Percentiles rank a stretch among this genome's conserved stretches.
Conservation (phyloP, 2,888 invertebrate species). For the Nephrotoma flavescens region DNA sequence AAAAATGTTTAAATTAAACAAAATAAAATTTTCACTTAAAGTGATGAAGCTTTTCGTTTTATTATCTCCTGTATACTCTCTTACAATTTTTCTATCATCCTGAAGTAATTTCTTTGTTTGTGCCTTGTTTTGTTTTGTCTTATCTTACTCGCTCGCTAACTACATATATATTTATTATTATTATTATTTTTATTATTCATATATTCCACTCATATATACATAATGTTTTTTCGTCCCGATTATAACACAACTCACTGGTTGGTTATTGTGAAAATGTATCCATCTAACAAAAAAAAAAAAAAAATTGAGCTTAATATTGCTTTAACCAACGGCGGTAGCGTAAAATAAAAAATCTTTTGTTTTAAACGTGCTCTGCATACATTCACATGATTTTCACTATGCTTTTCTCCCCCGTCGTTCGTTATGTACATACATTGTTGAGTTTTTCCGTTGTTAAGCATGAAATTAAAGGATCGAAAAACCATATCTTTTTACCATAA, state of each 20-base stretch:
- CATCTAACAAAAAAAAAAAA: neutral
- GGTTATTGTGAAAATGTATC: neutral
- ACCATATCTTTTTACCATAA: neutral
- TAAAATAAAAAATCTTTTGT: neutral
- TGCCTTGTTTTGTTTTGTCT: neutral
- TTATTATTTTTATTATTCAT: neutral
- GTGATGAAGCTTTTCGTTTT: neutral
- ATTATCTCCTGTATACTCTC: neutral
- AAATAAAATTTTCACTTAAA: neutral
- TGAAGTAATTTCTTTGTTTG: neutral
- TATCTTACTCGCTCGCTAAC: neutral
- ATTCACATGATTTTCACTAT: neutral
- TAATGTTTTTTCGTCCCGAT: neutral
- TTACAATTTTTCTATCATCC: neutral
- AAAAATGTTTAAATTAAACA: neutral
- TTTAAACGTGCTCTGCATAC: conserved; percentile 1
- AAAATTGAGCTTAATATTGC: neutral
- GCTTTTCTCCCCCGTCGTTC: neutral
- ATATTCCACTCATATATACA: neutral
- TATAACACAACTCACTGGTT: neutral
- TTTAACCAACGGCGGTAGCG: neutral
- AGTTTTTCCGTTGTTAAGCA: conserved; percentile 1
- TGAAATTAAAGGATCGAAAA: conserved; percentile 3
- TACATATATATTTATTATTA: neutral
- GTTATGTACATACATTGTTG: neutral